Evolutionary conservation across 2,113 vertebrate species (phyloP).

Genomic region (Pelusios castaneus): DNA sequence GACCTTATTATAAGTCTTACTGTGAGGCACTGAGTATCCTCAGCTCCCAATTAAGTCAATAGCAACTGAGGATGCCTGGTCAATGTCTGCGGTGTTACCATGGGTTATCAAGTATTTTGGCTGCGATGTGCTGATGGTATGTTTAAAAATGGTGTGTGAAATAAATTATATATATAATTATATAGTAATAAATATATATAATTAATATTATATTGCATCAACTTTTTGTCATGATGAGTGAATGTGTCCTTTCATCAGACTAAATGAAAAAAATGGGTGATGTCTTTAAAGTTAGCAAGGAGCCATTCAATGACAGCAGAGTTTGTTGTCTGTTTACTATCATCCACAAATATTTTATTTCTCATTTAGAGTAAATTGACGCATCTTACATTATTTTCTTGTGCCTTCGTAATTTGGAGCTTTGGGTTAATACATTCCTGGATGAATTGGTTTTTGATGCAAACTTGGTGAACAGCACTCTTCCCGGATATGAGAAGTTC

Average conservation of each 20-base stretch:
- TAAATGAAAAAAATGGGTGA: neutral
- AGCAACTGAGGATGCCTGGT: accelerated
- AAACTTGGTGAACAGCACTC: neutral
- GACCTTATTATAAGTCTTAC: neutral
- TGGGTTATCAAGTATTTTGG: neutral
- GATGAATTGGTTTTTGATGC: neutral
- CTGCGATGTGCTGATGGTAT: neutral
- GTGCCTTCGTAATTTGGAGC: neutral
- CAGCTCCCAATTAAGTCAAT: neutral
- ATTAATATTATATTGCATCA: too few species aligned
- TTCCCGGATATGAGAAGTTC: neutral
- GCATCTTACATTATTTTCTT: neutral
- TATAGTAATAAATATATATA: too few species aligned
- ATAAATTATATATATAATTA: neutral
- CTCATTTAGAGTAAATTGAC: neutral
- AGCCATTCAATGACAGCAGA: neutral
- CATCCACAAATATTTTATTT: neutral
- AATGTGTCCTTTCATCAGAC: neutral
- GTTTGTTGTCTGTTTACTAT: neutral
- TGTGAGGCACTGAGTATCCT: too few species aligned
- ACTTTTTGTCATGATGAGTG: neutral
- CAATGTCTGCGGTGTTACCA: accelerated
- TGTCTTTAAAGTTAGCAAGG: neutral
- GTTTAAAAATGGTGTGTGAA: neutral
- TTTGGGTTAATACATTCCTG: neutral